These are phyloP conservation scores for Lota lota DNA, from an alignment of 2,113 vertebrate genomes.

Conservation along the genomic window DNA sequence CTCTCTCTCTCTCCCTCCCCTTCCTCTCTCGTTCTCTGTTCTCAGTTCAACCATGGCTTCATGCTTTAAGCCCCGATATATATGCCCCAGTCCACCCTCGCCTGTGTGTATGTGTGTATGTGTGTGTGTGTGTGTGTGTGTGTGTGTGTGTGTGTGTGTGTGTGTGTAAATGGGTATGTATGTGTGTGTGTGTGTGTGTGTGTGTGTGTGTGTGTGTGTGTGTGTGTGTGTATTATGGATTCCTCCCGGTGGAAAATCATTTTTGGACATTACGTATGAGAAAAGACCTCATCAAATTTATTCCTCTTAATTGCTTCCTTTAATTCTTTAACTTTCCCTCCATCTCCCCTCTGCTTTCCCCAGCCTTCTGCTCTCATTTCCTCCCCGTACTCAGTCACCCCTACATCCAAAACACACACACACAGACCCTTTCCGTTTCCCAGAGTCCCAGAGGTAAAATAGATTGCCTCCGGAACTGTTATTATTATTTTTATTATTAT, in stretches of 20 bases:
- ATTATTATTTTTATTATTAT: neutral
- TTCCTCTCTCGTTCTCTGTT: neutral
- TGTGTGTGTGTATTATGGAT: conserved; percentile 23
- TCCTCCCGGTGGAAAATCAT: conserved; percentile 56
- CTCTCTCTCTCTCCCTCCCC: conserved; percentile 37
- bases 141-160: neutral
- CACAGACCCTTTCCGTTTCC: neutral
- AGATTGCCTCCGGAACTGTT: too few relatives aligned
- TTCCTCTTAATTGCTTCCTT: neutral
- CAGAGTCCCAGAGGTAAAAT: neutral
- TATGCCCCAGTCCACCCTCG: neutral
- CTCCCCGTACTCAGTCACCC: neutral
- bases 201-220: conserved; percentile 16
- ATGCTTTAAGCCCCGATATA: neutral
- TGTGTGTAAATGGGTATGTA: neutral
- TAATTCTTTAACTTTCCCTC: neutral
- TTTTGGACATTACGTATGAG: conserved; percentile 1
- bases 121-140: neutral
- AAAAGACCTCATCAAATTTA: conserved; percentile 3
- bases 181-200: neutral
- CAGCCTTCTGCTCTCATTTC: neutral
- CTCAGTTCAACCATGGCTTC: neutral
- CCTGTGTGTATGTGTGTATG: neutral
- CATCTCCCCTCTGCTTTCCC: conserved; percentile 5
- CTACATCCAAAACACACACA: too few relatives aligned